phyloP scores from a whole-genome alignment of 2,797 vertebrate species.

The Denticeps clupeoides region DNA sequence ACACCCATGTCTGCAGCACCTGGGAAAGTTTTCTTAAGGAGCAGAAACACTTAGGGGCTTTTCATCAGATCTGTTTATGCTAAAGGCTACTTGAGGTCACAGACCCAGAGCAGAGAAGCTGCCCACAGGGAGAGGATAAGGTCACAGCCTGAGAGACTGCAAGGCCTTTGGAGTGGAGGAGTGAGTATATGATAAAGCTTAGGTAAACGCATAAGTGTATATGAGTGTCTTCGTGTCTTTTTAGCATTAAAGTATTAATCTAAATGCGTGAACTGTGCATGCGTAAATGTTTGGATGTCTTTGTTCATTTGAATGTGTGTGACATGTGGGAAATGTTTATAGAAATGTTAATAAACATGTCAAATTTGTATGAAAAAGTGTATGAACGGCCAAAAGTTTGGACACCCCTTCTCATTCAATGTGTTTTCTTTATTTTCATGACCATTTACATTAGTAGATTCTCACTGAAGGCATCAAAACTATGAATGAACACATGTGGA shows the following conservation, averaged over 20 bases:
- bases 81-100: constrained; percentile 17
- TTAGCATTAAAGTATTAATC: too few relatives aligned
- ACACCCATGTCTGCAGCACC: constrained; percentile 7
- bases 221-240: background rate
- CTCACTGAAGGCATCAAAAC: too few relatives aligned
- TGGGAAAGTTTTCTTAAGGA: constrained; percentile 18
- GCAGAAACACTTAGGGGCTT: constrained; percentile 23
- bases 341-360: too few relatives aligned
- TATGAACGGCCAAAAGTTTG: too few relatives aligned
- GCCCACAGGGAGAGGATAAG: background rate
- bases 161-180: background rate
- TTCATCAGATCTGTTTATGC: constrained; percentile 23
- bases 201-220: background rate
- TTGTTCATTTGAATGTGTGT: constrained; percentile 18
- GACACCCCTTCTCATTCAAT: too few relatives aligned
- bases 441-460: too few relatives aligned
- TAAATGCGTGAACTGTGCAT: background rate
- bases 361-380: too few relatives aligned
- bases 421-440: too few relatives aligned
- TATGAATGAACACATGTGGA: too few relatives aligned
- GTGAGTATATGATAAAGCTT: background rate
- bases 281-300: constrained; percentile 13
- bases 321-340: too few relatives aligned
- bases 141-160: too few relatives aligned
- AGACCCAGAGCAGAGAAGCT: constrained; percentile 8